phyloP scores from a whole-genome alignment of 2,888 invertebrate species.

The Acrobeloides nanus region DNA sequence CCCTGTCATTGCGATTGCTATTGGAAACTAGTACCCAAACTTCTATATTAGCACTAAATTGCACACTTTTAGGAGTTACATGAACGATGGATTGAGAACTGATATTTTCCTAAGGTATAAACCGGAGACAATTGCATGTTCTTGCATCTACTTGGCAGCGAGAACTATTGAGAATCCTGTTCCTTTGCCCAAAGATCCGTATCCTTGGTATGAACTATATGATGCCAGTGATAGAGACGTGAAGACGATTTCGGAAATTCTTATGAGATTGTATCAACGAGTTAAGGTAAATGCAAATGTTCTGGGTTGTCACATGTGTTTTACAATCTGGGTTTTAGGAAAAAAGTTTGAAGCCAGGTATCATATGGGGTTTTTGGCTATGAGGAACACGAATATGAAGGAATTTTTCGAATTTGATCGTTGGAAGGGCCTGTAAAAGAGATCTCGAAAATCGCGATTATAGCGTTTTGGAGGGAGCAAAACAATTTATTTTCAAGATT shows the following conservation, averaged over 20 bases:
- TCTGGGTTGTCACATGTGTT: too few species aligned
- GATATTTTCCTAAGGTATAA: conserved; percentile 90
- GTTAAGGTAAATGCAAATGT: conserved; percentile 32
- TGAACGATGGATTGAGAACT: conserved; percentile 95
- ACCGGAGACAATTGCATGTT: conserved; percentile 95
- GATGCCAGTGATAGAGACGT: conserved; percentile 45
- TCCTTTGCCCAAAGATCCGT: conserved; percentile 38
- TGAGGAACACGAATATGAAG: too few species aligned
- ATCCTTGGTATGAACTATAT: conserved; percentile 49
- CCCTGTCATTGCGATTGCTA: conserved; percentile 5
- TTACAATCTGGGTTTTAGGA: too few species aligned
- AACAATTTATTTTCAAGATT: too few species aligned
- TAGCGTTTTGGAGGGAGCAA: too few species aligned
- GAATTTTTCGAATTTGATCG: too few species aligned
- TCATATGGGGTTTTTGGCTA: too few species aligned
- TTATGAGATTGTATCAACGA: conserved; percentile 36
- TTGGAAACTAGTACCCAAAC: too few species aligned
- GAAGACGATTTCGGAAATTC: conserved; percentile 31
- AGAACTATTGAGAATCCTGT: conserved; percentile 57
- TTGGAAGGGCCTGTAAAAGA: too few species aligned
- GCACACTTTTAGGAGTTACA: conserved; percentile 70
- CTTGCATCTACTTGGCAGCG: conserved; percentile 93
- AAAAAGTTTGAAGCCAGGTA: too few species aligned
- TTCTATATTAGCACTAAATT: not conserved
- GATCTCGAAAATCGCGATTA: too few species aligned